Base-by-base conservation (phyloP, 2,888 invertebrate genomes). In the Sarcophaga carnaria region DNA sequence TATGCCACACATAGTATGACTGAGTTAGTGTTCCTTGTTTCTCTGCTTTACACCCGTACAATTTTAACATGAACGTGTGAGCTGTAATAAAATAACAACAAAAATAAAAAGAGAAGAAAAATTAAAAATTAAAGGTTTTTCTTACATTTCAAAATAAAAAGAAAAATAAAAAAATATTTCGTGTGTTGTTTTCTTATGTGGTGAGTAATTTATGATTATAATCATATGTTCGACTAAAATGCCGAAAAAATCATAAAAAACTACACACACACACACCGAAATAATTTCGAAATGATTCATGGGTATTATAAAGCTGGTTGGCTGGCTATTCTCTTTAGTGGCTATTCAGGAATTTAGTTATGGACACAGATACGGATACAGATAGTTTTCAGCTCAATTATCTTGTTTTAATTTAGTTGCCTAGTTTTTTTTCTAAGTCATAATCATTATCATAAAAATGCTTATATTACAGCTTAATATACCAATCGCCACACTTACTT, bases 141-240 rank as follows among this genome's bases (percentile, higher is more conserved):
- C 37, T 66, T 17, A 72, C 8, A 12, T 74, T 78, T 72, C 60
- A 37, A 37, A 37, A 37, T 6, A 0, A 37, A 4, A 4, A 49
- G 12, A 37, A 37, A 37, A 37, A 37, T 37, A 37, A 4, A 4
- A 4, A 49, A 49, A 72, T 63, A 66, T 74, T 62, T 79, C 69
- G 74, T 83, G 83, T 22, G 70, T 70, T 54, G 17, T 77, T 77
- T 75, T 75, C 37, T 37, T 37, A 37, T 37, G 37, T 37, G 10
- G 63, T 64, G 64, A 83, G 69, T 83, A 75, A 79, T 79, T 83
- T 79, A 83, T 79, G 79, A 75, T 83, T 79, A 45, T 79, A 83
- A 83, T 83, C 63, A 83, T 49, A 74, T 45, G 79, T 74, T 78
- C 49, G 60, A 67, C 62, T 45, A 83, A 79, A 79, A 59, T 79